Evolutionary conservation across 2,888 invertebrate species (phyloP), one percentile per base, ranked within the genome.

Genomic region (Fragum sueziense): DNA sequence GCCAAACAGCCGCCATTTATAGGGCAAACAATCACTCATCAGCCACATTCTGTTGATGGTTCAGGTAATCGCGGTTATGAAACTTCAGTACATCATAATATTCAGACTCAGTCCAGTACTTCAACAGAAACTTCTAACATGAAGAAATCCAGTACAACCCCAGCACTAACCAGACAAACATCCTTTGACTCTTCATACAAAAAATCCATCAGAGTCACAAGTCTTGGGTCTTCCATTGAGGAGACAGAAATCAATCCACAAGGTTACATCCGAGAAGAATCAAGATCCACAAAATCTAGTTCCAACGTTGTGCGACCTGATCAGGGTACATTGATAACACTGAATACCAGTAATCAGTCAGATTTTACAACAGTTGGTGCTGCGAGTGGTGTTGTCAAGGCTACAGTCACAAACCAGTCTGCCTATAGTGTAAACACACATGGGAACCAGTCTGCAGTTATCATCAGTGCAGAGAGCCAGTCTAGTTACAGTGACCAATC

Each of bases 161-260:
- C 84, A 41, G 79, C 79, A 2, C 70, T 84, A 7, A 82, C 81
- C 17, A 72, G 80, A 65, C 84, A 84, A 71, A 79, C 73, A 17
- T 84, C 84, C 17, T 84, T 84, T 78, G 84, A 84, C 54, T 79
- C 84, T 62, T 84, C 84, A 1, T 80, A 71, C 34, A 74, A 74
- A 34, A 75, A 70, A 47, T 79, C 81, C 65, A 76, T 84, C 7
- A 34, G 80, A 62, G 79, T 84, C 3, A 84, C 82, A 1, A 82
- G 80, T 51, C 70, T 79, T 14, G 84, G 84, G 31, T 80, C 80
- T 51, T 84, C 84, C 27, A 67, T 84, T 65, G 84, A 84, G 52
- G 84, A 84, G 14, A 22, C 65, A 17, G 65, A 41, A 1, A 29
- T 11, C 4, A 31, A 31, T 61, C 61, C 27, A 61, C 61, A 61